These are phyloP conservation scores for Sandelia bainsii DNA, from an alignment of 2,797 vertebrate genomes.

Conservation along the genomic window DNA sequence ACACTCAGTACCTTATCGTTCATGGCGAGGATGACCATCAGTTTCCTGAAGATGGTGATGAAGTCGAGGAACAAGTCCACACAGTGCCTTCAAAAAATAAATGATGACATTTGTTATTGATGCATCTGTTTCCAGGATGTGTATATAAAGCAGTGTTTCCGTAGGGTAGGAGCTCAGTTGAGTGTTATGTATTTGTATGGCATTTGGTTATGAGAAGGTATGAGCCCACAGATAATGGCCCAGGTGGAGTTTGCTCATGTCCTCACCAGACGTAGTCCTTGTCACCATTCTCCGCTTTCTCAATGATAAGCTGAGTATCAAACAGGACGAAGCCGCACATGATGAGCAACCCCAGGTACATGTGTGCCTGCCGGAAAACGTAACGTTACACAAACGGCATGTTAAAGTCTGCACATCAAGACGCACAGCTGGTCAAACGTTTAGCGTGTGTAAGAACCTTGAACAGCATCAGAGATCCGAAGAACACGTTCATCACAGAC, in stretches of 20 bases:
- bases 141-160: too few relatives aligned
- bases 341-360: slow-evolving; percentile 92
- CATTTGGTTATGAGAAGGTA: slow-evolving; percentile 15
- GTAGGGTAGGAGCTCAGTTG: background rate
- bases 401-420: too few relatives aligned
- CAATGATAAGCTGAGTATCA: slow-evolving; percentile 98
- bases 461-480: slow-evolving; percentile 90
- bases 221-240: background rate
- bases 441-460: slow-evolving; percentile 78
- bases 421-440: background rate
- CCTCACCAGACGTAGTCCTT: slow-evolving; percentile 98
- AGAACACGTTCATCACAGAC: slow-evolving; percentile 90
- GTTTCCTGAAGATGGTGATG: slow-evolving; percentile 95
- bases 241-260: background rate
- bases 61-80: slow-evolving; percentile 96
- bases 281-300: slow-evolving; percentile 96
- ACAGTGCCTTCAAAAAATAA: slow-evolving; percentile 88
- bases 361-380: slow-evolving; percentile 85
- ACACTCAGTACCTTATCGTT: slow-evolving; percentile 91
- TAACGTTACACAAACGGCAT: background rate
- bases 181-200: slow-evolving; percentile 11
- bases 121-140: too few relatives aligned
- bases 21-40: slow-evolving; percentile 95
- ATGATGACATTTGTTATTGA: background rate
- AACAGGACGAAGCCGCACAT: slow-evolving; percentile 98